Evolutionary conservation across 2,113 vertebrate species (phyloP).

Genomic region (Mastomys natalensis): DNA sequence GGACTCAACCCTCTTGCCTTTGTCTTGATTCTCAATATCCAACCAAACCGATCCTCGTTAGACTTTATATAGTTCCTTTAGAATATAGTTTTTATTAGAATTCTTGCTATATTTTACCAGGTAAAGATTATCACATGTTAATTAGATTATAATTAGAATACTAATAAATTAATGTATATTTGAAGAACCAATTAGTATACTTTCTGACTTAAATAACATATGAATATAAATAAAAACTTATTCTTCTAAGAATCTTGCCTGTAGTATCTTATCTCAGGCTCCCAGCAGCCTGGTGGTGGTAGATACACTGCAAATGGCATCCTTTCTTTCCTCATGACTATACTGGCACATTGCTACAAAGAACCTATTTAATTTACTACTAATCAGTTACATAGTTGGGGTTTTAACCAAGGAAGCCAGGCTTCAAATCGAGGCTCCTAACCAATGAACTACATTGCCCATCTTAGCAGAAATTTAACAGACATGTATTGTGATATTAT

Average conservation of each 20-base stretch:
- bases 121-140: not conserved
- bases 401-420: constrained; percentile 2
- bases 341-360: not conserved
- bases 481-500: not conserved
- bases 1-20: not conserved
- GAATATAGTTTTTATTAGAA: not conserved
- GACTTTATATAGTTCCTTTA: constrained; percentile 2
- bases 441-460: not conserved
- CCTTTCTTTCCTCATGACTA: not conserved
- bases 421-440: not conserved
- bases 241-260: not conserved
- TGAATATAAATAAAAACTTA: not conserved
- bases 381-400: not conserved
- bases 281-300: not conserved
- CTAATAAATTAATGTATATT: not conserved
- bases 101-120: not conserved
- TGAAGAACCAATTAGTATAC: not conserved
- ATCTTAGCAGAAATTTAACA: not conserved
- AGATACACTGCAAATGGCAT: not conserved
- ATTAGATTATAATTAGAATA: not conserved
- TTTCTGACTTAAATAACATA: not conserved
- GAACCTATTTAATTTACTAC: not conserved
- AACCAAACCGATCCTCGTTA: not conserved
- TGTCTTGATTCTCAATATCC: not conserved
- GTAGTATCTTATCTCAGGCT: not conserved